A percentile compares a stretch with the other conserved stretches of the same genome.
Evolutionary conservation across 2,888 invertebrate species (phyloP).

Genomic region (Micoletzkya japonica): DNA sequence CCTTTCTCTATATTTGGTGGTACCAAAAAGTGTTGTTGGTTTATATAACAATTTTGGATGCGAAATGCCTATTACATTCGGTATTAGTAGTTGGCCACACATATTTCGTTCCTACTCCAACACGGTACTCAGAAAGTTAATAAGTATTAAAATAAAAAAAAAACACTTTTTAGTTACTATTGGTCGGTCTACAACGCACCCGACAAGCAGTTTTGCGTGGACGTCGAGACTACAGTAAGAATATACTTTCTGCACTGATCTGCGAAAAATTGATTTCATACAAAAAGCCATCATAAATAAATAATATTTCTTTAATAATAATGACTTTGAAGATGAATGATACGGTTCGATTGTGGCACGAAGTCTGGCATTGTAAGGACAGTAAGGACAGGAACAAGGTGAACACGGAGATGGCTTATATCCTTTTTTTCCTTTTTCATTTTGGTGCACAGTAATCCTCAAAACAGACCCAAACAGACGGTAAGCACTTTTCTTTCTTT

Average conservation of each 20-base stretch:
- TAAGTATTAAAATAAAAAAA: constrained; percentile 35
- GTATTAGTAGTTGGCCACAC: too few species aligned
- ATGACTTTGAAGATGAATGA: constrained; percentile 56
- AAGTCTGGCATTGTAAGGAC: constrained; percentile 57
- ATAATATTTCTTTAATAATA: not conserved
- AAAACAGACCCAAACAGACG: too few species aligned
- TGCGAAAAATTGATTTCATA: not conserved
- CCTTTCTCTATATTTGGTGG: too few species aligned
- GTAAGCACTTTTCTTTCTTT: not conserved
- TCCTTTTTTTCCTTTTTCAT: too few species aligned
- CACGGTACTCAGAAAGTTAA: too few species aligned
- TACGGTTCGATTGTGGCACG: constrained; percentile 60
- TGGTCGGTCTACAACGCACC: constrained; percentile 61
- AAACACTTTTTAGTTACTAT: constrained; percentile 52
- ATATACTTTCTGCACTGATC: not conserved
- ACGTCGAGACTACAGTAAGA: constrained; percentile 57
- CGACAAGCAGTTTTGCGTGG: constrained; percentile 58
- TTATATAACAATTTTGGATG: too few species aligned
- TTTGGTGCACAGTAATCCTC: too few species aligned
- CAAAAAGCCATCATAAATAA: not conserved
- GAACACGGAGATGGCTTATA: too few species aligned
- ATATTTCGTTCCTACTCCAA: too few species aligned
- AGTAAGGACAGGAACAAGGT: constrained; percentile 38
- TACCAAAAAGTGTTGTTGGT: too few species aligned
- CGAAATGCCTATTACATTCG: too few species aligned